phyloP scores from a whole-genome alignment of 2,888 invertebrate genomes.

The Hyposoter didymator region DNA sequence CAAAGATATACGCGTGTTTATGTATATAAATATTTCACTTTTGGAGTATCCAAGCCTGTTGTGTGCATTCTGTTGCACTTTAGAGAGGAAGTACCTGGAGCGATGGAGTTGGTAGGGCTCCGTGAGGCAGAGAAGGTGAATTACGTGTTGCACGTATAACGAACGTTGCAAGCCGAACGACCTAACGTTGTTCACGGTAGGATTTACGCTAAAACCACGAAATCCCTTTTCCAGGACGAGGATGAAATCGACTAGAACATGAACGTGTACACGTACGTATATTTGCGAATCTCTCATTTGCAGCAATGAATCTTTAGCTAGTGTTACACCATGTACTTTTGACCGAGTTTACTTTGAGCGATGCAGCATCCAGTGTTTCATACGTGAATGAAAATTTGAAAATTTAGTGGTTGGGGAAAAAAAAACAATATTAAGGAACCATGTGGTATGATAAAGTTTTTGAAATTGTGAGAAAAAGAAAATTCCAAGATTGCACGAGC shows the following conservation, averaged over 20 bases:
- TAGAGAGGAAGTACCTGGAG: constrained; percentile 14
- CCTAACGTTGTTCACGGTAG: constrained; percentile 77
- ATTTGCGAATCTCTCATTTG: constrained; percentile 28
- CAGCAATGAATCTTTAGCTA: constrained; percentile 29
- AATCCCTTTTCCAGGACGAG: constrained; percentile 71
- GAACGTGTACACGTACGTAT: constrained; percentile 8
- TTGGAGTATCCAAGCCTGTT: constrained; percentile 25
- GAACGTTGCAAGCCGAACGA: constrained; percentile 68
- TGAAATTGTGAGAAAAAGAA: neutral
- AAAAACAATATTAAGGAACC: neutral
- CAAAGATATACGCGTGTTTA: neutral
- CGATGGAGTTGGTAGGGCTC: constrained; percentile 44
- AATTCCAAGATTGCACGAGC: neutral
- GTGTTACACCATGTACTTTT: neutral
- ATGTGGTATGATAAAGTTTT: neutral
- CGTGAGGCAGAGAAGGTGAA: constrained; percentile 67
- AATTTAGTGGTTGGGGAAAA: neutral
- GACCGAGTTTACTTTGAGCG: neutral
- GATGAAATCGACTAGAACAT: constrained; percentile 64
- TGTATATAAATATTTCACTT: neutral
- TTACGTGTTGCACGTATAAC: constrained; percentile 77
- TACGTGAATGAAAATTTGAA: neutral
- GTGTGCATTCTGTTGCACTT: constrained; percentile 14
- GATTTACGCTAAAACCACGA: constrained; percentile 78
- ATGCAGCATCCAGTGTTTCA: neutral